Evolutionary conservation across 2,888 invertebrate species (phyloP).

Genomic region (Troglohyphantes excavatus): DNA sequence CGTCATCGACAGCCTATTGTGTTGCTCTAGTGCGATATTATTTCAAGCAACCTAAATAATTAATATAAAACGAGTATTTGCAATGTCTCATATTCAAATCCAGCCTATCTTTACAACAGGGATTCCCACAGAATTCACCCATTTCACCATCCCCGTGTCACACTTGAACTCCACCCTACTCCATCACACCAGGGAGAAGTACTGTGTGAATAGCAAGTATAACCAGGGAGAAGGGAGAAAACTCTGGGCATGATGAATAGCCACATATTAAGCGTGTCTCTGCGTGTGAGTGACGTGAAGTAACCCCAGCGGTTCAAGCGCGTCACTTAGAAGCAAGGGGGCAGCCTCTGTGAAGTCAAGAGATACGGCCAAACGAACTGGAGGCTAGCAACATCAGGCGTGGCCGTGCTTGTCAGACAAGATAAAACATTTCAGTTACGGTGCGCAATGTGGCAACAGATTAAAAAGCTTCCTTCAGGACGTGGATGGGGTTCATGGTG

Average conservation of each 20-base stretch:
- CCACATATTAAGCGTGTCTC: slow-evolving; percentile 56
- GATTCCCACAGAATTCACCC: no score
- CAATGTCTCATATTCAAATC: no score
- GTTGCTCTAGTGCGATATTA: no score
- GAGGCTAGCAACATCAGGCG: slow-evolving; percentile 20
- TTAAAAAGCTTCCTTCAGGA: not conserved
- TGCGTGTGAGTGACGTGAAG: slow-evolving; percentile 30
- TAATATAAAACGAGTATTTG: no score
- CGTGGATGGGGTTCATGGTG: not conserved
- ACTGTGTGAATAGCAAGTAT: no score
- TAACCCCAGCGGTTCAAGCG: slow-evolving; percentile 37
- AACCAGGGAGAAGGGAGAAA: no score
- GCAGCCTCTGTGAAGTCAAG: not conserved
- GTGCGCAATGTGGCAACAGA: slow-evolving; percentile 27
- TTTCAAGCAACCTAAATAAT: no score
- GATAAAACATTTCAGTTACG: slow-evolving; percentile 67
- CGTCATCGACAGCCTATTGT: no score
- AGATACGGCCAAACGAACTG: slow-evolving; percentile 13
- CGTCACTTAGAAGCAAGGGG: slow-evolving; percentile 50
- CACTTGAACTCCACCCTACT: slow-evolving; percentile 51
- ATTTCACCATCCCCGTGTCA: slow-evolving; percentile 19
- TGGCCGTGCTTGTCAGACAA: slow-evolving; percentile 64
- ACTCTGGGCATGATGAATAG: slow-evolving; percentile 59
- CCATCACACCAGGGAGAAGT: slow-evolving; percentile 51
- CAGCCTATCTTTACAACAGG: no score